Conservation (phyloP, 2,797 vertebrate genomes). For the Sphaeramia orbicularis region DNA sequence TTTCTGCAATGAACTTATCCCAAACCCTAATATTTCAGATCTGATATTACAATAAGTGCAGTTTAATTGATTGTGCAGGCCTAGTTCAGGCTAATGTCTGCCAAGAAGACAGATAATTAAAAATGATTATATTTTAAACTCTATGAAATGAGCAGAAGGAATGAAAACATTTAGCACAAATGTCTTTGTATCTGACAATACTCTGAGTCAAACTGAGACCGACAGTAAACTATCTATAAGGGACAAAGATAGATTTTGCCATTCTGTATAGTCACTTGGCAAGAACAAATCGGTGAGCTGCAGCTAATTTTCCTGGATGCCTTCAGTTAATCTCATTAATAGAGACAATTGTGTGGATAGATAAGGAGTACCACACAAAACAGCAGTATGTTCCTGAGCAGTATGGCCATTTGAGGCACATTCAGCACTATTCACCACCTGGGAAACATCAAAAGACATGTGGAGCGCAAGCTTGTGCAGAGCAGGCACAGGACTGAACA, state of each 20-base stretch:
- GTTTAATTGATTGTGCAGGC: too few relatives aligned
- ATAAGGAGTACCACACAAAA: conserved; percentile 63
- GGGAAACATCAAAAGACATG: conserved; percentile 58
- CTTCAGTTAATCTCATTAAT: conserved; percentile 73
- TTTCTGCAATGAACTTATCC: too few relatives aligned
- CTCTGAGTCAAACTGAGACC: conserved; percentile 13
- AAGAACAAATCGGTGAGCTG: conserved; percentile 54
- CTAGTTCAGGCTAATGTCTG: not conserved
- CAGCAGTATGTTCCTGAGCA: conserved; percentile 48
- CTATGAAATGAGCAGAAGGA: not conserved
- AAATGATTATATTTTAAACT: not conserved
- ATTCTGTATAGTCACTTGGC: conserved; percentile 35
- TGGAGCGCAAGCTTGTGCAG: conserved; percentile 21
- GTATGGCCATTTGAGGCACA: conserved; percentile 42
- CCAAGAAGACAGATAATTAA: not conserved
- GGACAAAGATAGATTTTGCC: conserved; percentile 44
- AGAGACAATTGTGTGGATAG: conserved; percentile 63
- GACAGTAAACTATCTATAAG: conserved; percentile 29
- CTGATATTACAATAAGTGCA: too few relatives aligned
- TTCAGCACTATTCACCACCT: conserved; percentile 63
- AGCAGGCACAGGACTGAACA: conserved; percentile 33
- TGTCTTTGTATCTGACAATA: not conserved
- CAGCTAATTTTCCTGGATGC: conserved; percentile 64
- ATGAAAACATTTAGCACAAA: not conserved
- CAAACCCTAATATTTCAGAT: too few relatives aligned